Base-by-base conservation (phyloP, 1,140 invertebrate species). In the Diplogasteroides magnus region DNA sequence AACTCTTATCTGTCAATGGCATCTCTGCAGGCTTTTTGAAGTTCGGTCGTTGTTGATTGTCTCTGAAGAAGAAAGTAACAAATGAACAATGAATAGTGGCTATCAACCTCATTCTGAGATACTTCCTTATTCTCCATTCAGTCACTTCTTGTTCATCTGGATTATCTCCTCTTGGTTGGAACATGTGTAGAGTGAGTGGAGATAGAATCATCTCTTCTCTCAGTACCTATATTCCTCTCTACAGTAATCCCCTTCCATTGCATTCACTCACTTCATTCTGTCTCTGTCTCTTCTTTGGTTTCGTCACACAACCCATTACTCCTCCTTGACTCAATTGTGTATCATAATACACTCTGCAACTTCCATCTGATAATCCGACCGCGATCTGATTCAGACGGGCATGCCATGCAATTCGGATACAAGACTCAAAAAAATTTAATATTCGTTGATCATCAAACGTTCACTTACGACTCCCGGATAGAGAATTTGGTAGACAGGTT, bases 321-420 rank as follows among this genome's bases (percentile, higher is more conserved):
- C 95, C 95, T 55, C 94, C 86, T 48, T 92, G 85, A 83, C 91
- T 94, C 61, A 88, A 87, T 66, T 90, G 88, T 1, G 90, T 88
- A 83, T 97, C 93, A 77, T 97, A 98, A 78, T 89, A 94, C 61
- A 92, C 59, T 25, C 66, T 68, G 29, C 2, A 48, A 19, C 88
- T 87, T 0, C 96, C 96, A 85, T 97, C 91, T 2, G 91, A 92
- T 78, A 91, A 91, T 0, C 93, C 91, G 13, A 94, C 88, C 69
- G 98, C 91, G 69, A 98, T 90, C 81, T 99, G 96, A 84, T 98
- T 97, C 0, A 98, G 84, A 84, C 93, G 93, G 0, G 95, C 91
- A 86, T 98, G 96, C 96, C 96, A 99, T 1, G 91, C 81, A 2
- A 89, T 88, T 80, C 93, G 90, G 31, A 98, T 91, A 0, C 94